These are phyloP conservation scores for Zeus faber DNA, from an alignment of 2,113 vertebrate species.

Conservation along the genomic window DNA sequence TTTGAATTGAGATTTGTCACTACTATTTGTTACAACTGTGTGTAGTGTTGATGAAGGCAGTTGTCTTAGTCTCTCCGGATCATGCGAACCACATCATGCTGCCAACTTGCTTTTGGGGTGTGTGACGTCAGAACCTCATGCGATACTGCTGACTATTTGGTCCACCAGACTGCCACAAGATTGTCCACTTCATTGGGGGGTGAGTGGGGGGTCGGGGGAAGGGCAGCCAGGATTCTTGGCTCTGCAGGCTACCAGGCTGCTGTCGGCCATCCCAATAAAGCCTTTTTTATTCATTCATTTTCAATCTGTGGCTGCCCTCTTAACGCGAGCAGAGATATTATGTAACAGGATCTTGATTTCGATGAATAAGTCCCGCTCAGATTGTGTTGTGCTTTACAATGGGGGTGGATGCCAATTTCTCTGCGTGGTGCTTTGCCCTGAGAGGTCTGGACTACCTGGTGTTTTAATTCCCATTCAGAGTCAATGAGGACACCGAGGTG, in stretches of 20 bases:
- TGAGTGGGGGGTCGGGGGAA: slow-evolving; percentile 17
- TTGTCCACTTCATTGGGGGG: slow-evolving; percentile 50
- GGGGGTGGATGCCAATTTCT: background rate
- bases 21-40: no score
- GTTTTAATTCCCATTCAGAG: slow-evolving; percentile 40
- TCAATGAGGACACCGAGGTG: slow-evolving; percentile 16
- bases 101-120: slow-evolving; percentile 24
- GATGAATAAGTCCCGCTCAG: slow-evolving; percentile 22
- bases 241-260: slow-evolving; percentile 28
- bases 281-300: slow-evolving; percentile 17
- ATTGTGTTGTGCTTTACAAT: background rate
- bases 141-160: slow-evolving; percentile 35
- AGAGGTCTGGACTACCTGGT: slow-evolving; percentile 24
- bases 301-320: slow-evolving; percentile 22
- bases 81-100: background rate
- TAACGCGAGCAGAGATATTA: slow-evolving; percentile 9
- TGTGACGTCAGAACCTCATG: slow-evolving; percentile 36
- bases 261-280: slow-evolving; percentile 32
- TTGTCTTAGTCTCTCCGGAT: background rate
- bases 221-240: slow-evolving; percentile 49
- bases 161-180: slow-evolving; percentile 42
- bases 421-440: slow-evolving; percentile 9
- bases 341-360: slow-evolving; percentile 25
- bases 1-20: no score
- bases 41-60: no score